Percentiles rank a stretch among this genome's conserved stretches.
Evolutionary conservation across 92 coral and sea anemone genomes (phyloP).

Genomic region (Siderastrea siderea): DNA sequence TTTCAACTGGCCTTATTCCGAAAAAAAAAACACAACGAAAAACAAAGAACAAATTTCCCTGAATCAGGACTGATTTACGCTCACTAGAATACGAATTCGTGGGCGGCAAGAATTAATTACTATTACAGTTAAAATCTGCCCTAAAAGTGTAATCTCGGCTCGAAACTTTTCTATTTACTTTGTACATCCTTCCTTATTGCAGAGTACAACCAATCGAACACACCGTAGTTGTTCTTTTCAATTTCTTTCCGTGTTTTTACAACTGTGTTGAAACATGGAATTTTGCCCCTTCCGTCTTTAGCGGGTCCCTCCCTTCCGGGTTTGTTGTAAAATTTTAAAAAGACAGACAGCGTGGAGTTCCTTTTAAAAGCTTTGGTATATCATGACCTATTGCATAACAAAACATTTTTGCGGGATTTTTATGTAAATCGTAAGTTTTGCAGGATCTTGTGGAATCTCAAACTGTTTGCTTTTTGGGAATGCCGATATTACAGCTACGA

Average conservation of each 20-base stretch:
- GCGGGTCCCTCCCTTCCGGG: conserved; percentile 11
- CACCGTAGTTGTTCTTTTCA: neutral
- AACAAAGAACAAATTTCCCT: too few relatives aligned
- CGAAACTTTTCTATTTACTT: too few relatives aligned
- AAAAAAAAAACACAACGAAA: too few relatives aligned
- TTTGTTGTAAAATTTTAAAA: neutral
- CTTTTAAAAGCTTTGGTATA: neutral
- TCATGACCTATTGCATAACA: neutral
- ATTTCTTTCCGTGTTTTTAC: conserved; percentile 1
- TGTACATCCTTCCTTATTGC: too few relatives aligned
- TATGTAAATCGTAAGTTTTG: neutral
- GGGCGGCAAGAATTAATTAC: too few relatives aligned
- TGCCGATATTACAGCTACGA: neutral
- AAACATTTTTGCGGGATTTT: neutral
- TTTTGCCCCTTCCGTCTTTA: conserved; percentile 6
- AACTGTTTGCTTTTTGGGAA: neutral
- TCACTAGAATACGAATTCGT: too few relatives aligned
- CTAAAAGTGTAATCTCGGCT: too few relatives aligned
- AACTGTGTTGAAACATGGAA: neutral
- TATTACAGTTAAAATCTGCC: too few relatives aligned
- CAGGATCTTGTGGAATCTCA: neutral
- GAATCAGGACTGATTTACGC: too few relatives aligned
- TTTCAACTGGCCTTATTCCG: too few relatives aligned
- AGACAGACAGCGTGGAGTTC: neutral
- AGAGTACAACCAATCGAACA: too few relatives aligned